These are phyloP conservation scores for Lates calcarifer DNA, from an alignment of 2,113 vertebrate genomes.

Conservation along the genomic window DNA sequence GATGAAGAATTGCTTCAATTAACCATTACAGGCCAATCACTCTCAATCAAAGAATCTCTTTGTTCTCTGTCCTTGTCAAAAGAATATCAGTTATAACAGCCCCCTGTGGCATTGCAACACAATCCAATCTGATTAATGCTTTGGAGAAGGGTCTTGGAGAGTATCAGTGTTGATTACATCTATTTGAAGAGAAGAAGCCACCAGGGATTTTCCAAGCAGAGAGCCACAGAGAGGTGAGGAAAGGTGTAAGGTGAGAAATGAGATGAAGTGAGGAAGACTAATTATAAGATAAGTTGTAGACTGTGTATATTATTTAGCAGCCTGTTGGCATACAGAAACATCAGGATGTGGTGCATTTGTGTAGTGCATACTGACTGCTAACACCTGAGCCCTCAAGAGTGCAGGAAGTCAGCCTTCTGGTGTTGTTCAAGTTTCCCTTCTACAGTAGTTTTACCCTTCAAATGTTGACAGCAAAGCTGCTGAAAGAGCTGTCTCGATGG, in stretches of 20 bases:
- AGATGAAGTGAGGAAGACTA: constrained; percentile 27
- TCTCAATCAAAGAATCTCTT: constrained; percentile 73
- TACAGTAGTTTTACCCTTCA: constrained; percentile 54
- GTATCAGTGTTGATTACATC: constrained; percentile 78
- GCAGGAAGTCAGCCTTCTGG: constrained; percentile 63
- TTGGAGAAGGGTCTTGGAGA: constrained; percentile 58
- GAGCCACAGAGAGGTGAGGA: constrained; percentile 43
- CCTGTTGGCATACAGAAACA: constrained; percentile 4
- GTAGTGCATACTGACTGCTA: constrained; percentile 23
- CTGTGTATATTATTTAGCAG: constrained; percentile 39
- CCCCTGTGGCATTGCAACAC: constrained; percentile 68
- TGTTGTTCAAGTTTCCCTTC: constrained; percentile 52
- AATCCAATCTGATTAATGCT: constrained; percentile 76
- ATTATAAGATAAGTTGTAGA: constrained; percentile 48
- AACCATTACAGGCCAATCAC: constrained; percentile 71
- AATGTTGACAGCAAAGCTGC: constrained; percentile 60
- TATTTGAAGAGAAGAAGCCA: constrained; percentile 66
- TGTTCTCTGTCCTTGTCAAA: constrained; percentile 76
- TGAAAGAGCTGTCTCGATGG: constrained; percentile 38
- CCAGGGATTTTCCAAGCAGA: constrained; percentile 43
- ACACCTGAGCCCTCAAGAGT: constrained; percentile 47
- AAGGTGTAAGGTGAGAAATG: constrained; percentile 58
- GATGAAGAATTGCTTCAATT: constrained; percentile 75
- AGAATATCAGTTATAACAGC: constrained; percentile 68
- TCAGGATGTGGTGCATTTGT: constrained; percentile 43